Evolutionary conservation across 2,888 invertebrate genomes (phyloP).

Genomic region (Heliothis peltigera): DNA sequence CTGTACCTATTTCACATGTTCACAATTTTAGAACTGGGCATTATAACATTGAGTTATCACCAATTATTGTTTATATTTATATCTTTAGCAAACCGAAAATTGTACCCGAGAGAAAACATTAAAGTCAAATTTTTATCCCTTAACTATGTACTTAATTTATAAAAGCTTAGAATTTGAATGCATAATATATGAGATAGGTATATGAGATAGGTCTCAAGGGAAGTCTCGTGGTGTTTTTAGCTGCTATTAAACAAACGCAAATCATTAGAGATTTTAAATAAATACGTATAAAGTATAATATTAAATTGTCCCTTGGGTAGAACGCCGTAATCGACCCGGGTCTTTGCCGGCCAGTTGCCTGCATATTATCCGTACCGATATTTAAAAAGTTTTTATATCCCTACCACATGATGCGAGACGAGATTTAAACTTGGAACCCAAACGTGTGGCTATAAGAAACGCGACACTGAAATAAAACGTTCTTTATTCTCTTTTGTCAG

Average conservation of each 20-base stretch:
- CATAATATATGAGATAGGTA: neutral
- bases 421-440: constrained; percentile 33
- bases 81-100: neutral
- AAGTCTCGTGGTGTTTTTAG: neutral
- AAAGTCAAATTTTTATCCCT: neutral
- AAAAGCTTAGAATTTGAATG: neutral
- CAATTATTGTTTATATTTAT: neutral
- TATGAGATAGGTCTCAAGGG: constrained; percentile 1
- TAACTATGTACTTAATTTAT: too few relatives aligned
- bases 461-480: constrained; percentile 10
- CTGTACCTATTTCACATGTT: too few relatives aligned
- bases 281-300: constrained; percentile 1
- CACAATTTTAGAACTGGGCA: too few relatives aligned
- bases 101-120: neutral
- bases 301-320: neutral
- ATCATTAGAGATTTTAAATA: neutral
- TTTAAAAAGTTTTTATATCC: constrained; percentile 53
- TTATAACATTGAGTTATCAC: too few relatives aligned
- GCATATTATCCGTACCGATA: constrained; percentile 25
- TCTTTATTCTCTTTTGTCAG: neutral
- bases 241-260: neutral
- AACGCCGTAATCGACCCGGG: constrained; percentile 2
- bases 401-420: constrained; percentile 38
- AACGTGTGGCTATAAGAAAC: constrained; percentile 39
- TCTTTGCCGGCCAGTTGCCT: constrained; percentile 9